Percentiles rank a stretch among this genome's conserved stretches.
These are phyloP conservation scores for Schizaphis graminum DNA, from an alignment of 2,888 invertebrate species.

Conservation along the genomic window DNA sequence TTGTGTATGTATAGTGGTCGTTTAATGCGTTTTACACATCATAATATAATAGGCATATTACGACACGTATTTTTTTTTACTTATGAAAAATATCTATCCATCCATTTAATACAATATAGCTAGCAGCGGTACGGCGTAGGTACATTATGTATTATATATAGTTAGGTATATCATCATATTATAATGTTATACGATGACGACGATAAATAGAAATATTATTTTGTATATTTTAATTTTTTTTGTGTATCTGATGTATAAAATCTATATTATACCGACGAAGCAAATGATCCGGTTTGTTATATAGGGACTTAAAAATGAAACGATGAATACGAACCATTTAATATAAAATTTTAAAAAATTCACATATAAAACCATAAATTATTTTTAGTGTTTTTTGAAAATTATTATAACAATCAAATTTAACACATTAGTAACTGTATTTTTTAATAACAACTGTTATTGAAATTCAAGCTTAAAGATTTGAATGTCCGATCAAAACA, in stretches of 20 bases:
- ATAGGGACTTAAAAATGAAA: not conserved
- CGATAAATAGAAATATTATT: not conserved
- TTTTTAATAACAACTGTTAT: not conserved
- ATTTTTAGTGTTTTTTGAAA: not conserved
- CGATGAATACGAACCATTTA: not conserved
- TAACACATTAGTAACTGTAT: not conserved
- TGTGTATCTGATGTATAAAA: not conserved
- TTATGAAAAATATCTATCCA: slow-evolving; percentile 32
- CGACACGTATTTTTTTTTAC: not conserved
- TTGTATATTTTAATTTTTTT: not conserved
- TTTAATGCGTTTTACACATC: slow-evolving; percentile 26
- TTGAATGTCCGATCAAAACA: not conserved
- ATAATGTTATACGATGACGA: not conserved
- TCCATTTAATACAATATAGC: slow-evolving; percentile 8
- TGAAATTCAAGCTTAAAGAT: not conserved
- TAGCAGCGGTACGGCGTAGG: not conserved
- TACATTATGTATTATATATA: not conserved
- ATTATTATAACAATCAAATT: not conserved
- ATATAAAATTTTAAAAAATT: not conserved
- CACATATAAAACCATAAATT: not conserved
- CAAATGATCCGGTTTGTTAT: not conserved
- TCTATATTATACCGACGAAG: not conserved
- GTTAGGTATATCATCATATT: not conserved
- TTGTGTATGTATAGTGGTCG: not conserved
- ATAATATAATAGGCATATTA: not conserved